Evolutionary conservation across 2,113 vertebrate species (phyloP), one percentile per base, ranked within the genome.

Genomic region (Phaethornis superciliosus): DNA sequence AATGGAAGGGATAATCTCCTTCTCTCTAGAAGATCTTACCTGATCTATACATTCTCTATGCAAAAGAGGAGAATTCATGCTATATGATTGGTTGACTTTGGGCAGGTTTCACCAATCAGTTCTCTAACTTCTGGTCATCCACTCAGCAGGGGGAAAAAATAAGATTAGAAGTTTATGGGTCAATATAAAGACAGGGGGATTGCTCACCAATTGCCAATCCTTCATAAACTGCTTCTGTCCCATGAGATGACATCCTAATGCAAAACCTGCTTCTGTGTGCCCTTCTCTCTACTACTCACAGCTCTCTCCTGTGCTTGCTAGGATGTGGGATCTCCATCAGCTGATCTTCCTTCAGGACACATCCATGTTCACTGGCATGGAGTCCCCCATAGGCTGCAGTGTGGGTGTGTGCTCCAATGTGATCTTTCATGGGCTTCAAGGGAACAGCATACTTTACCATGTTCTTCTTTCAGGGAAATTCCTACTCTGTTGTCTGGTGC

Each of bases 261-360:
- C 22, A 63, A 86, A 83, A 75, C 12, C 20, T 55, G 12, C 3
- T 68, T 5, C 19, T 37, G 5, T 2, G 0, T 62, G 22, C 9
- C 14, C 6, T 79, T 6, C 40, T 79, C 15, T 40, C 12, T 4
- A 40, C 9, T 20, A 7, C 5, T 4, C 27, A 8, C 32, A 62
- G n/a, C 11, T 67, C 28, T 28, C 51, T 6, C 32, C 32, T 18
- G n/a, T 40, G 5, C 28, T 18, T 55, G 18, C 7, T 88, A 7
- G 4, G 2, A 23, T 13, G 19, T 49, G 30, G 30, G 10, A 4
- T 30, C 4, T 26, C 20, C 21, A 24, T 0, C 1, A n/a, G 15
- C 21, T 78, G 19, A 55, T 6, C 22, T 63, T 87, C 20, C 49
- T 64, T 64, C 28, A 56, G 51, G 28, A 64, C 33, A 33, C 8